phyloP scores from a whole-genome alignment of 2,888 invertebrate genomes.

The Tetheella fluctuosa region DNA sequence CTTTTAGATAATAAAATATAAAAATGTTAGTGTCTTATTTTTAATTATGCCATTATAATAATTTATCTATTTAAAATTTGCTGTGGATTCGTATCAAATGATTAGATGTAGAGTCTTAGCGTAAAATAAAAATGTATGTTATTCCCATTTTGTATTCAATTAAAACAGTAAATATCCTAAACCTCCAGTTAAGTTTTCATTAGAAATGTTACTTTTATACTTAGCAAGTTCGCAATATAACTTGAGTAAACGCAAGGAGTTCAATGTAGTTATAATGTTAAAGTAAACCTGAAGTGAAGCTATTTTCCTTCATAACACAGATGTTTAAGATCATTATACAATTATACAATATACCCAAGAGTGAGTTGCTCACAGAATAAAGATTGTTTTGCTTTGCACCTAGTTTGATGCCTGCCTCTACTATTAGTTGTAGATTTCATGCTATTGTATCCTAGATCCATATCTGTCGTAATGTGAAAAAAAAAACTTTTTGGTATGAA shows the following conservation, averaged over 20 bases:
- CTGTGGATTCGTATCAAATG: no score
- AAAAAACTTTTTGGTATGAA: no score
- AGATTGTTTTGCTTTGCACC: constrained; percentile 3
- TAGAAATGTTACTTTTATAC: background rate
- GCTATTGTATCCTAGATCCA: background rate
- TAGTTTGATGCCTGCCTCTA: background rate
- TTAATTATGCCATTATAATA: no score
- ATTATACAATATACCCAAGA: background rate
- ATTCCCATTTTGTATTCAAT: no score
- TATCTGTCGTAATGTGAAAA: no score
- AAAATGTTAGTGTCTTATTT: no score
- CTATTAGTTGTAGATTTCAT: background rate
- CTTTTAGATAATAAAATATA: no score
- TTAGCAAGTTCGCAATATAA: background rate
- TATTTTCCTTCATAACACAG: constrained; percentile 2
- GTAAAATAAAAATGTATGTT: no score
- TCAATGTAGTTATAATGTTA: constrained; percentile 6
- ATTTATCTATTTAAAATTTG: no score
- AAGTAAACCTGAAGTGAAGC: background rate
- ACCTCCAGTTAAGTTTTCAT: no score
- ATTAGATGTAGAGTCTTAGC: no score
- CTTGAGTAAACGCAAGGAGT: background rate
- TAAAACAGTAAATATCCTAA: no score
- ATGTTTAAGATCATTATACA: background rate
- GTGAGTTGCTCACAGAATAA: background rate